Base-by-base conservation (phyloP, 2,797 vertebrate genomes). In the Botia kubotai region DNA sequence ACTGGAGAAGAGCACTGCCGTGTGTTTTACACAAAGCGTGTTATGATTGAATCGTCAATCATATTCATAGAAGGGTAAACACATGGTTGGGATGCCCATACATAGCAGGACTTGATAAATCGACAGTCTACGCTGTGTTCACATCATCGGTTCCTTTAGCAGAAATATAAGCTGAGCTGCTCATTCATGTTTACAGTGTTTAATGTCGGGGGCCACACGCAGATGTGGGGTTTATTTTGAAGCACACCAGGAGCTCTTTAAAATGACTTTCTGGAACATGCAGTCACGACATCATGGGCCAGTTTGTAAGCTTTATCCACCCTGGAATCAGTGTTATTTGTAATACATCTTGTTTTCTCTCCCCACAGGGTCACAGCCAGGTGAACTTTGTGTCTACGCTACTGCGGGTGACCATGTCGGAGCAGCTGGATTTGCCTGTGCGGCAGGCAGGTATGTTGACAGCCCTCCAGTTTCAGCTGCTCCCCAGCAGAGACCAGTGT, bases 371-470 rank as follows among this genome's bases (percentile, higher is more conserved):
- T 90, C 97, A 99, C 91, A 92, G 95, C 79, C 96, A 96, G 87
- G 94, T 97, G 90, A 98, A 96, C 93, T 99, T 99, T 91, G 94
- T 97, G 91, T 97, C 98, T 85, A 95, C 96, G 73, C 92, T 99
- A 89, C 96, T 99, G 90, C 97, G 96, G 86, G 95, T 99, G 89
- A 99, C 98, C 88, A 99, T 99, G 97, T 96, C 98, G 6, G 97
- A 99, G 83, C 97, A 99, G 89, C 93, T 99, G 95, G 98, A 99
- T 95, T 94, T 99, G 93, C 96, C 96, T 83, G 96, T 99, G 86
- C 96, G 98, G 86, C 98, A 99, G 94, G 98, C 98, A 96, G 98
- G 98, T 96, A 93, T 95, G 96, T 6, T 70, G 36, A 6, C 1
- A 3, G 1, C n/a, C 36, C 16, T 57, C 33, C n/a, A 13, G 48